phyloP scores from a whole-genome alignment of 2,888 invertebrate genomes.

The Sturmia bella region DNA sequence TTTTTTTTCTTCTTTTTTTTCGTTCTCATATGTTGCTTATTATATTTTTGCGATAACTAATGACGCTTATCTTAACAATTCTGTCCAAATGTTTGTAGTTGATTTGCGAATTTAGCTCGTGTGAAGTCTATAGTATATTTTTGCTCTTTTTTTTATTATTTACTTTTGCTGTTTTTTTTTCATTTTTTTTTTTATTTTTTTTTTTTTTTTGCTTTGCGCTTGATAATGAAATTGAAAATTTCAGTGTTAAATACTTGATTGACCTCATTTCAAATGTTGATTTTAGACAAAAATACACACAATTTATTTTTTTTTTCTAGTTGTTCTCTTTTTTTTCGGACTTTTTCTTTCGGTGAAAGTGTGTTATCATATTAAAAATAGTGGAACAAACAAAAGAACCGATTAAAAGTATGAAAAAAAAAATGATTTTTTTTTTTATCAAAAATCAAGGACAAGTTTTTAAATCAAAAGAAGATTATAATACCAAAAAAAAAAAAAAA shows the following conservation, averaged over 20 bases:
- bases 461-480: too few relatives aligned
- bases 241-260: constrained; percentile 66
- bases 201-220: constrained; percentile 40
- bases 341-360: constrained; percentile 29
- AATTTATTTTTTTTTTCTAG: not conserved
- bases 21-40: constrained; percentile 6
- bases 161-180: not conserved
- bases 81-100: constrained; percentile 11
- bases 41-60: constrained; percentile 42
- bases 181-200: not conserved
- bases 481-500: too few relatives aligned
- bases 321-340: not conserved
- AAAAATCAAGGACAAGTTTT: constrained; percentile 59
- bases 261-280: constrained; percentile 60
- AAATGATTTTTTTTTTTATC: too few relatives aligned
- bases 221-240: constrained; percentile 69
- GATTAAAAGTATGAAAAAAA: not conserved
- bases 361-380: constrained; percentile 45
- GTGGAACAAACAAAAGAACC: constrained; percentile 12
- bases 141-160: constrained; percentile 3
- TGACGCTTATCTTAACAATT: constrained; percentile 42
- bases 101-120: constrained; percentile 53
- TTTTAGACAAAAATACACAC: constrained; percentile 56
- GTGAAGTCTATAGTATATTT: constrained; percentile 19
- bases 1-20: too few relatives aligned